These are phyloP conservation scores for Euspilapteryx auroguttella DNA, from an alignment of 2,888 invertebrate genomes.

Conservation along the genomic window DNA sequence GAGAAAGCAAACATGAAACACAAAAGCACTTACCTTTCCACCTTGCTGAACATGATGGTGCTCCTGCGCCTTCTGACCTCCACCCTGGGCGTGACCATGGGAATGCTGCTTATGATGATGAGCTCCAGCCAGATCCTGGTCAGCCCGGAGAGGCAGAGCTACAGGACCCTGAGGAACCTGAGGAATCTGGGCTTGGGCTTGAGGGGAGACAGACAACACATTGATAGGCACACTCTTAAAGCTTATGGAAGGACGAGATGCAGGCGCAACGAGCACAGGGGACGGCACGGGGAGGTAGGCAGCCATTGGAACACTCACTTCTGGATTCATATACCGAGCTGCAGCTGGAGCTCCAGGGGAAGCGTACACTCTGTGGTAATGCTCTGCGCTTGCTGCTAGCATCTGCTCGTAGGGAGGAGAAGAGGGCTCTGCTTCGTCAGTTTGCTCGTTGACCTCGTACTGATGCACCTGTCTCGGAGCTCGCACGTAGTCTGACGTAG, in stretches of 20 bases:
- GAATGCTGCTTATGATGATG: slow-evolving; percentile 16
- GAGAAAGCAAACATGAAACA: too few species aligned
- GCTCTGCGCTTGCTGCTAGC: slow-evolving; percentile 45
- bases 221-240: slow-evolving; percentile 4
- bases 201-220: not conserved
- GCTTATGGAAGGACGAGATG: slow-evolving; percentile 10
- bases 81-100: slow-evolving; percentile 41
- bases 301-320: slow-evolving; percentile 14
- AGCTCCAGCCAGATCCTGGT: slow-evolving; percentile 20
- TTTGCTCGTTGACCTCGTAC: slow-evolving; percentile 41
- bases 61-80: slow-evolving; percentile 54
- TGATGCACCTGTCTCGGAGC: slow-evolving; percentile 34
- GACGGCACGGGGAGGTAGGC: slow-evolving; percentile 13
- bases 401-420: slow-evolving; percentile 38
- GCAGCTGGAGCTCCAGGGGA: slow-evolving; percentile 16
- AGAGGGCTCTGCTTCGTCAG: slow-evolving; percentile 24
- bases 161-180: slow-evolving; percentile 11
- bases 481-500: slow-evolving; percentile 19
- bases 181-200: not conserved
- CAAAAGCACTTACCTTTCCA: slow-evolving; percentile 52
- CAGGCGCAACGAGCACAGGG: slow-evolving; percentile 10
- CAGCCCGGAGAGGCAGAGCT: slow-evolving; percentile 13
- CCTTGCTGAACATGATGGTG: slow-evolving; percentile 56
- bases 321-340: slow-evolving; percentile 18
- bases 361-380: slow-evolving; percentile 35